Evolutionary conservation across 2,113 vertebrate species (phyloP).

Genomic region (Microcebus tavaratra): DNA sequence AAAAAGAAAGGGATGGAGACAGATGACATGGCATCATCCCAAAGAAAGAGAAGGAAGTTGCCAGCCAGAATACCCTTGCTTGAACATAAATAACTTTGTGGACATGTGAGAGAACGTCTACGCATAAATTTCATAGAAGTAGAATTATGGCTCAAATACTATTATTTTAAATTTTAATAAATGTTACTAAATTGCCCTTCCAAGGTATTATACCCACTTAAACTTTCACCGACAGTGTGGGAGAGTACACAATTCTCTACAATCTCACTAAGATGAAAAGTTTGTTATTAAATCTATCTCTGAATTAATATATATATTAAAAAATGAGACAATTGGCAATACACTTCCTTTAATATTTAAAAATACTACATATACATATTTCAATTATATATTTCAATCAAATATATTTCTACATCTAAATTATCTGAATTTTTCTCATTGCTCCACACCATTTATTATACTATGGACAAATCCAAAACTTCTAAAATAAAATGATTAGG

Average conservation of each 20-base stretch:
- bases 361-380: neutral
- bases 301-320: neutral
- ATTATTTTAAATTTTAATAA: conserved; percentile 30
- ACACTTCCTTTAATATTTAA: neutral
- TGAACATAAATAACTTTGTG: neutral
- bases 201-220: neutral
- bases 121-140: neutral
- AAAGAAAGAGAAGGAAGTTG: no score
- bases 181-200: neutral
- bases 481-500: neutral
- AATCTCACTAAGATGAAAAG: neutral
- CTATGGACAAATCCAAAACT: neutral
- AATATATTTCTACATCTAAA: neutral
- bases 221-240: neutral
- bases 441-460: neutral
- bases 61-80: neutral
- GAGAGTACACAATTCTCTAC: neutral
- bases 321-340: neutral
- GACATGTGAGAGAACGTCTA: neutral
- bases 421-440: neutral
- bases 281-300: conserved; percentile 52
- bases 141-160: neutral
- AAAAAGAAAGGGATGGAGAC: no score
- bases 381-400: neutral
- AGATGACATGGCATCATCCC: no score